Evolutionary conservation across 2,888 invertebrate species (phyloP).

Genomic region (Prionchulus punctatus): DNA sequence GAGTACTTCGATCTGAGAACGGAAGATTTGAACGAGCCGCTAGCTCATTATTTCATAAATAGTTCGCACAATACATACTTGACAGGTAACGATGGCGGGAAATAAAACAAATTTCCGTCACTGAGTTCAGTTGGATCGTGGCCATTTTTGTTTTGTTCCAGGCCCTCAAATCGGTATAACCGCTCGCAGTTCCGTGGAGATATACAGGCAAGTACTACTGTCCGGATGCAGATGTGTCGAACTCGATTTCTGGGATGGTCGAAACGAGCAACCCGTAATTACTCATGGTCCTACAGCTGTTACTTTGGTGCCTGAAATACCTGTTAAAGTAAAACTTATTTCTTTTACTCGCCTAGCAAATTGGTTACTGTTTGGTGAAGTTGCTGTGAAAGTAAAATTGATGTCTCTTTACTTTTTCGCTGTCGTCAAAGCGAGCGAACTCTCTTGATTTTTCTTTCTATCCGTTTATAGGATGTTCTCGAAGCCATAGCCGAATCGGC

Average conservation of each 20-base stretch:
- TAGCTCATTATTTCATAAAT: conserved; percentile 92
- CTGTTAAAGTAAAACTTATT: conserved; percentile 15
- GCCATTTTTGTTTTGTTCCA: too few relatives aligned
- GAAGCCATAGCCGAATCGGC: conserved; percentile 91
- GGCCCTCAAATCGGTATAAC: conserved; percentile 74
- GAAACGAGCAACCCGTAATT: conserved; percentile 86
- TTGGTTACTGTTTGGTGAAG: background rate
- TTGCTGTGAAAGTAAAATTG: background rate
- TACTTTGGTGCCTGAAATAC: conserved; percentile 6
- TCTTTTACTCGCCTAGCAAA: background rate
- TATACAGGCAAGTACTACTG: conserved; percentile 88
- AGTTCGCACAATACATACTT: conserved; percentile 76
- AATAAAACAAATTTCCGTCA: too few relatives aligned
- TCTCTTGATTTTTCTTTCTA: background rate
- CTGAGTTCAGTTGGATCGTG: too few relatives aligned
- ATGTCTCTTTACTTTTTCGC: background rate
- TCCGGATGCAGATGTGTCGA: conserved; percentile 96
- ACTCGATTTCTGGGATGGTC: conserved; percentile 97
- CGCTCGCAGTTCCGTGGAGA: conserved; percentile 64
- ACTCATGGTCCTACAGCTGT: conserved; percentile 61
- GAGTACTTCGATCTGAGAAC: conserved; percentile 47
- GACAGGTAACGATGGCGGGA: conserved; percentile 48
- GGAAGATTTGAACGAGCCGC: conserved; percentile 82
- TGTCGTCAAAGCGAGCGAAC: background rate
- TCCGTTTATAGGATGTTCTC: conserved; percentile 59